Evolutionary conservation across 2,797 vertebrate species (phyloP).

Genomic region (Fistularia commersonii): DNA sequence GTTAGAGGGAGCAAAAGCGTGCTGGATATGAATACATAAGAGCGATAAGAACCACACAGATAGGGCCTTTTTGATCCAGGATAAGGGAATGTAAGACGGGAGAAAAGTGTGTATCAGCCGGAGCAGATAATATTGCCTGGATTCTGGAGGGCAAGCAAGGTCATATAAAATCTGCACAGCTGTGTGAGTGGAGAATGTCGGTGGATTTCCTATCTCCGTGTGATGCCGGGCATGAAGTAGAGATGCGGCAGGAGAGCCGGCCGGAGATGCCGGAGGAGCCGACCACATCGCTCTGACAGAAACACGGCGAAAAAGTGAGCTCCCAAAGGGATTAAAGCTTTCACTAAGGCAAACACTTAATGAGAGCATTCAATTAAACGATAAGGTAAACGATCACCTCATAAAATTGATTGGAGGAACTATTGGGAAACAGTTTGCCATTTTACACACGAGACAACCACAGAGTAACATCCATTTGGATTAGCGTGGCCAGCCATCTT

Average conservation of each 20-base stretch:
- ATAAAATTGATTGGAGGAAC: too few species aligned
- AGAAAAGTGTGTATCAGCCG: conserved; percentile 49
- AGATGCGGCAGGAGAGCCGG: neutral
- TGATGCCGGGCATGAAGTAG: conserved; percentile 2
- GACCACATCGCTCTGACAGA: conserved; percentile 2
- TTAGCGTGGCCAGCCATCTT: too few species aligned
- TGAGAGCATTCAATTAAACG: too few species aligned
- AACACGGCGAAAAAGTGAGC: neutral
- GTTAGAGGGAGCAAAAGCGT: conserved; percentile 13
- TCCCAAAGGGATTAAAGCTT: too few species aligned
- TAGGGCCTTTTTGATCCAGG: conserved; percentile 34
- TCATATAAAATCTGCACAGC: conserved; percentile 1
- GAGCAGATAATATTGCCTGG: conserved; percentile 35
- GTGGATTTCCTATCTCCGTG: conserved; percentile 2
- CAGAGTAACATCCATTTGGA: too few species aligned
- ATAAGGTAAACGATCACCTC: too few species aligned
- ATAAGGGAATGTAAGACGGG: conserved; percentile 34
- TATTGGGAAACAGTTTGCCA: too few species aligned
- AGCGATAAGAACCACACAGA: conserved; percentile 11
- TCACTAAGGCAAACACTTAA: too few species aligned
- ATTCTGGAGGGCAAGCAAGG: conserved; percentile 30
- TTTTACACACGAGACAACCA: too few species aligned
- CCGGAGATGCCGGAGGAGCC: neutral
- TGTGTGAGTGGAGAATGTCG: neutral
- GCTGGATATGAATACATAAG: conserved; percentile 25